Evolutionary conservation across 1,140 invertebrate genomes (phyloP).

Genomic region (Ephestia elutella): DNA sequence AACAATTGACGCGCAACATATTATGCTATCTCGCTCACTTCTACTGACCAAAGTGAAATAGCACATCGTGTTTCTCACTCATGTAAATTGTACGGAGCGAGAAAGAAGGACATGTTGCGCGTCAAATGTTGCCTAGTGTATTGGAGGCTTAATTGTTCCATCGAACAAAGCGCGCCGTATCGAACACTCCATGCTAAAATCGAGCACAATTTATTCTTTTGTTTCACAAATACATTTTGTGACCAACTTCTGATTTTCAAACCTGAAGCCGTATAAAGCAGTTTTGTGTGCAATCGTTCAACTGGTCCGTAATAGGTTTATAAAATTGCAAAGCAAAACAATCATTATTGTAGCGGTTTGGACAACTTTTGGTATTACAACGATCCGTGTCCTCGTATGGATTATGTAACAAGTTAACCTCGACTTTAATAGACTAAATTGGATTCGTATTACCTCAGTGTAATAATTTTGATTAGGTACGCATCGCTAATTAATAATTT

Average conservation of each 20-base stretch:
- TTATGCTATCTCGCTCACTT: too few species aligned
- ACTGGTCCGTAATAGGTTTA: constrained; percentile 9
- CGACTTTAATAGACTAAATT: constrained; percentile 35
- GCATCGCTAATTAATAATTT: background rate
- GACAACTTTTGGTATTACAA: constrained; percentile 50
- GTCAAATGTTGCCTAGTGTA: too few species aligned
- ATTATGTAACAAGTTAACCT: constrained; percentile 54
- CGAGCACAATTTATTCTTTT: constrained; percentile 40
- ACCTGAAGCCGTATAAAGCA: constrained; percentile 20
- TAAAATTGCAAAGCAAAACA: constrained; percentile 11
- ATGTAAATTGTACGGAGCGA: too few species aligned
- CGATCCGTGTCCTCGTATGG: constrained; percentile 32
- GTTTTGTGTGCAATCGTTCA: constrained; percentile 29
- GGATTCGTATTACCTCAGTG: constrained; percentile 24
- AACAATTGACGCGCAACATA: too few species aligned
- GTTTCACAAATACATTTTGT: constrained; percentile 49
- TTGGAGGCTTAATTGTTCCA: too few species aligned
- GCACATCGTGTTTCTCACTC: too few species aligned
- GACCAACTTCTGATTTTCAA: constrained; percentile 24
- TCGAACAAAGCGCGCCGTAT: constrained; percentile 34
- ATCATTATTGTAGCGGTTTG: constrained; percentile 38
- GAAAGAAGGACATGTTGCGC: too few species aligned
- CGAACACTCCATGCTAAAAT: constrained; percentile 35
- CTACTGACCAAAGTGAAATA: too few species aligned
- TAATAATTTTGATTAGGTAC: constrained; percentile 8